Evolutionary conservation across 2,888 invertebrate species (phyloP), one percentile per base, ranked within the genome.

Genomic region (Oscheius sp.): DNA sequence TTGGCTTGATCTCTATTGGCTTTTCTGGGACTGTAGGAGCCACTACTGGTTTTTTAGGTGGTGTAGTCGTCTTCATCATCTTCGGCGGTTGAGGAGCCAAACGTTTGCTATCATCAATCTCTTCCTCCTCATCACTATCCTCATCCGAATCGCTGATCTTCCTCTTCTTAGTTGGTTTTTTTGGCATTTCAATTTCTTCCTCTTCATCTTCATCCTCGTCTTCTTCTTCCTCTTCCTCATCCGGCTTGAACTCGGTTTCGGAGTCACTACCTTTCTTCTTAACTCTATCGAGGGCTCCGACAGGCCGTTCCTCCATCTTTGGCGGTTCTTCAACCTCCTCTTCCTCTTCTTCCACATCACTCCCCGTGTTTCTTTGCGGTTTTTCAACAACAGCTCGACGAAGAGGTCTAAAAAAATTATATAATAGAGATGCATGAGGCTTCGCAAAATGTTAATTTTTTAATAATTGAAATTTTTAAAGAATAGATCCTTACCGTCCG

Each of bases 261-360:
- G 51, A 45, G 12, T 87, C 94, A 94, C 28, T 38, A 51, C 50
- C 64, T 22, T 28, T 26, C 36, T 36, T 51, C n/a, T 50, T 50
- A 14, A 45, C 17, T n/a, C 67, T 41, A 47, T 67, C 67, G 33
- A 67, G 17, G 4, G 67, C 67, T 67, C 67, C 67, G 6, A 67
- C 67, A 8, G 67, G 67, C n/a, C 67, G n/a, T 22, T 69, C 67
- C 20, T 61, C 66, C 20, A 62, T 56, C 32, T 59, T 45, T 17
- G 44, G 26, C 9, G 50, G 33, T 33, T 62, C 62, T 32, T 69
- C 68, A n/a, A 56, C 67, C 38, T 69, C 50, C 17, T 68, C 65
- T 33, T 68, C 69, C n/a, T 67, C 72, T 9, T 68, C 68, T 33
- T 72, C 68, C 45, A 47, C 62, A 12, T 57, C 71, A 12, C 59